Conservation (phyloP, 35 echinoderm and acorn worm species). For the Stichopus chloronotus region DNA sequence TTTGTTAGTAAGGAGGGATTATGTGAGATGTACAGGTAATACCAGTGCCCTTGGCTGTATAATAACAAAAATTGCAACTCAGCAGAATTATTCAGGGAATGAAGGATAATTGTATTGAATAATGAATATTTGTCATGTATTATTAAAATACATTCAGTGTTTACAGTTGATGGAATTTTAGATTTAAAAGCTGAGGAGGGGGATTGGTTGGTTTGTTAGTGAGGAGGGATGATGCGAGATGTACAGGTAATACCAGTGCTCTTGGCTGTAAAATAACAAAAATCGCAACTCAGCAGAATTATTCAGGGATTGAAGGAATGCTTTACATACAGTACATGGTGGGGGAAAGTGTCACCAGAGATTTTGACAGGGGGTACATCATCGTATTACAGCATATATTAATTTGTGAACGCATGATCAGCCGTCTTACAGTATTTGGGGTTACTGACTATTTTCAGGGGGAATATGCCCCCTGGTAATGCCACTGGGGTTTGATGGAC, state of each 20-base stretch:
- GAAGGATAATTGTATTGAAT: background rate
- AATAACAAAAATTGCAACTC: constrained; percentile 8
- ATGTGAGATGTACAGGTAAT: constrained; percentile 13
- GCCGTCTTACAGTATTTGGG: background rate
- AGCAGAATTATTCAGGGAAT: constrained; percentile 11
- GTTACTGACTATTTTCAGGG: constrained; percentile 3
- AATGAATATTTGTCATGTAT: no score
- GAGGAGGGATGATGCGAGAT: no score
- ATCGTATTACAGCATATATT: constrained; percentile 12
- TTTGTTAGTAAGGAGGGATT: background rate
- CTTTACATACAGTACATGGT: constrained; percentile 7
- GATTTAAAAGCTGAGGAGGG: no score
- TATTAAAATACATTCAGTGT: background rate
- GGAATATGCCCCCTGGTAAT: background rate
- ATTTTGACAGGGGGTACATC: no score
- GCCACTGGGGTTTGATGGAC: background rate
- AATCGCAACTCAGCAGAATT: constrained; percentile 1
- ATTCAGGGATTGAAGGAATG: background rate
- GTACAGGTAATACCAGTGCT: background rate
- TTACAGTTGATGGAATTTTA: no score
- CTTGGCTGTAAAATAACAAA: constrained; percentile 12
- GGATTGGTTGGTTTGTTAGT: no score
- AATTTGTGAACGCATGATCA: background rate
- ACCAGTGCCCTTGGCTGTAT: background rate
- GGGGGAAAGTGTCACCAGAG: background rate